Base-by-base conservation (phyloP, 1,140 invertebrate species). In the Musca domestica region DNA sequence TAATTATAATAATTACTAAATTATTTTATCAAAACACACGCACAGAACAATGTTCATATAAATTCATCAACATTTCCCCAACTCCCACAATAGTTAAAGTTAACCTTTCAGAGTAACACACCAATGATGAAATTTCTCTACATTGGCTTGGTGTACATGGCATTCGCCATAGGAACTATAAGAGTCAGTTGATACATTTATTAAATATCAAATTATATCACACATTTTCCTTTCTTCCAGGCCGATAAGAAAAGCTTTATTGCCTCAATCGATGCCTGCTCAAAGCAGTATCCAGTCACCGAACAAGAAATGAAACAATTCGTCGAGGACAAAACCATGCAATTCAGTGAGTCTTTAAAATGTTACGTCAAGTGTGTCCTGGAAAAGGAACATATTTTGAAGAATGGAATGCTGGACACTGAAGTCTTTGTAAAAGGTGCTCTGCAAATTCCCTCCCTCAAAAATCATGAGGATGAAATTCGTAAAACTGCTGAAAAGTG, bases 331-430 rank as follows among this genome's bases (percentile, higher is more conserved):
- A 74, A 72, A 47, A 79, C 75, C 74, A 72, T 71, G 67, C 58
- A 20, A 9, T 56, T 70, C 19, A 77, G 69, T 15, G 74, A 75
- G 67, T 72, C 74, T 19, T 66, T 79, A 9, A 76, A 79, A 27
- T 79, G 77, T 48, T 74, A 74, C 20, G 51, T 69, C 51, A 79
- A 77, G 64, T 79, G 77, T 46, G 63, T 79, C 56, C 77, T 78
- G 77, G 75, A 79, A 67, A 75, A 79, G 14, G 70, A 76, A 34
- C 75, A 75, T 0, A 73, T 76, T 20, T 56, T 76, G 23, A 67
- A 65, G 69, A 76, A 79, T 48, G 77, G 77, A 0, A 69, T 70
- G 49, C 75, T 79, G 52, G 73, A 78, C 66, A 70, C 70, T 1
- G 70, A 76, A 19, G 75, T 75, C 0, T 7, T 74, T 34, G 25